Percentiles rank a stretch among this genome's conserved stretches.
Evolutionary conservation across 1,140 invertebrate species (phyloP).

Genomic region (Euborellia annulipes): DNA sequence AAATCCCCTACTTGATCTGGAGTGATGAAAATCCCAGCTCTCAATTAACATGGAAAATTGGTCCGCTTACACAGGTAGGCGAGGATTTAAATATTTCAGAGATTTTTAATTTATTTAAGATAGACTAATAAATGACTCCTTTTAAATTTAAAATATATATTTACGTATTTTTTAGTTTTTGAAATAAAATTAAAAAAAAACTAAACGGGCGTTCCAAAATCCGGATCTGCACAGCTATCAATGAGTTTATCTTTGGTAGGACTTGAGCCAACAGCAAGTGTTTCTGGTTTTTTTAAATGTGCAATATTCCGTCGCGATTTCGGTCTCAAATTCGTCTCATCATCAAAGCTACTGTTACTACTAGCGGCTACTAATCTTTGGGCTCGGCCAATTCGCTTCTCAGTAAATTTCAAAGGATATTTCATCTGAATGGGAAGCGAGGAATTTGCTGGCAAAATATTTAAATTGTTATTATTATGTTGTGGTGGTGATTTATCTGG

Average conservation of each 20-base stretch:
- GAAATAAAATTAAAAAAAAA: background rate
- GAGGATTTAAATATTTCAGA: too few species aligned
- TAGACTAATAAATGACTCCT: too few species aligned
- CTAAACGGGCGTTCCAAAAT: conserved; percentile 42
- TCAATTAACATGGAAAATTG: too few species aligned
- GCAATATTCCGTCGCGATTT: background rate
- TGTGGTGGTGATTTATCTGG: background rate
- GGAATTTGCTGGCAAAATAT: background rate
- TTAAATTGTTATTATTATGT: too few species aligned
- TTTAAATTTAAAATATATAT: too few species aligned
- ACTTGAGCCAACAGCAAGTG: conserved; percentile 5
- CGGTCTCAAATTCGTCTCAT: background rate
- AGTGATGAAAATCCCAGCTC: too few species aligned
- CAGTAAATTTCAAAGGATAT: conserved; percentile 2
- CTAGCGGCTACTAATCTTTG: conserved; percentile 6
- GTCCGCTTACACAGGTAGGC: too few species aligned
- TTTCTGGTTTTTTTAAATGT: background rate
- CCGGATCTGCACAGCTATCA: conserved; percentile 37
- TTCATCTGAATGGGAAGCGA: background rate
- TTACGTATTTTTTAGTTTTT: too few species aligned
- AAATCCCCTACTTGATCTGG: too few species aligned
- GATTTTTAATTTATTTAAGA: too few species aligned
- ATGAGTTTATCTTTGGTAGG: conserved; percentile 9
- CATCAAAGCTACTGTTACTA: conserved; percentile 8
- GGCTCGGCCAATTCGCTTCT: conserved; percentile 6